These are phyloP conservation scores for Gymnocypris eckloni DNA, from an alignment of 2,797 vertebrate species.

Conservation along the genomic window DNA sequence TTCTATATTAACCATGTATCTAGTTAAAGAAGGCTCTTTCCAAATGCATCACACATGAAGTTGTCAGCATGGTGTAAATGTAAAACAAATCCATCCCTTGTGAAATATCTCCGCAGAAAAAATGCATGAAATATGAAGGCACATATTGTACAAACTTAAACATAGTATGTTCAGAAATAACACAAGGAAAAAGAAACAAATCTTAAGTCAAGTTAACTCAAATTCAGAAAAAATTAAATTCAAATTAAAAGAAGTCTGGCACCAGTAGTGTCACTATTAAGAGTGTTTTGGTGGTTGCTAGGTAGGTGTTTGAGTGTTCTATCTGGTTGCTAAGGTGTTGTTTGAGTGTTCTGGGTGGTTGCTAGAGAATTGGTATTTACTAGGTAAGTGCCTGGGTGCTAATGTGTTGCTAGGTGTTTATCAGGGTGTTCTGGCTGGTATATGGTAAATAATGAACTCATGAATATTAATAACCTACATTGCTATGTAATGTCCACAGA, in stretches of 20 bases:
- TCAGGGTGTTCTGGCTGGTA: background rate
- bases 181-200: too few relatives aligned
- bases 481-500: background rate
- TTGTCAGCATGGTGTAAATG: background rate
- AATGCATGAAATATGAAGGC: background rate
- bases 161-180: too few relatives aligned
- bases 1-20: background rate
- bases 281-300: background rate
- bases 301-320: background rate
- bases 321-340: background rate
- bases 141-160: background rate
- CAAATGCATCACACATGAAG: background rate
- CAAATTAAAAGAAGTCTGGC: too few relatives aligned
- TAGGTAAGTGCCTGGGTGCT: too few relatives aligned
- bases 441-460: background rate
- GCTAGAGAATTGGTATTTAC: background rate
- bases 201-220: too few relatives aligned
- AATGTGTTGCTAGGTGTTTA: too few relatives aligned
- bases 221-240: too few relatives aligned
- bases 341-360: background rate
- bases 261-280: too few relatives aligned
- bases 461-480: background rate
- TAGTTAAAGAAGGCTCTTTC: too few relatives aligned
- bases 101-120: background rate
- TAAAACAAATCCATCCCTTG: background rate